Evolutionary conservation across 2,888 invertebrate genomes (phyloP).

Genomic region (Entomobrya multifasciata): DNA sequence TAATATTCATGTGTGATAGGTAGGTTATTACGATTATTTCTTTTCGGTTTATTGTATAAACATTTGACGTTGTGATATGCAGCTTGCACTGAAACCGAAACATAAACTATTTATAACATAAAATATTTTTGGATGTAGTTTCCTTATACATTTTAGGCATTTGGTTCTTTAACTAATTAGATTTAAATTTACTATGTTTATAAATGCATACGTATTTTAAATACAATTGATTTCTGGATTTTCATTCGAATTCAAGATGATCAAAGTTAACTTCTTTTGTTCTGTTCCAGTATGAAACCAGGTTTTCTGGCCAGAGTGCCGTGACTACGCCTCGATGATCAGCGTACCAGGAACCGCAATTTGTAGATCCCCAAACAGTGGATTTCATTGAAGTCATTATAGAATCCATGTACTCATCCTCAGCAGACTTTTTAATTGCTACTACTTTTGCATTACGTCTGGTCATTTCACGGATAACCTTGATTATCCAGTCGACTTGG

Average conservation of each 20-base stretch:
- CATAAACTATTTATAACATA: too few relatives aligned
- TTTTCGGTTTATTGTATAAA: too few relatives aligned
- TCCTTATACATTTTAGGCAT: too few relatives aligned
- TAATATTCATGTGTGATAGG: too few relatives aligned
- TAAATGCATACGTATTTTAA: too few relatives aligned
- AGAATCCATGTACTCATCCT: slow-evolving; percentile 63
- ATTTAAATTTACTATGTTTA: too few relatives aligned
- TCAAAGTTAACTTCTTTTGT: slow-evolving; percentile 59
- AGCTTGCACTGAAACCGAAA: too few relatives aligned
- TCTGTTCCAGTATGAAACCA: slow-evolving; percentile 61
- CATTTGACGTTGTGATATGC: too few relatives aligned
- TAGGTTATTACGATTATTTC: too few relatives aligned
- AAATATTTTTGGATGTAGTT: too few relatives aligned
- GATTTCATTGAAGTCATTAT: slow-evolving; percentile 48
- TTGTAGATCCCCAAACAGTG: slow-evolving; percentile 68
- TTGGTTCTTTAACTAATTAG: too few relatives aligned
- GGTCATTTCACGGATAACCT: slow-evolving; percentile 71
- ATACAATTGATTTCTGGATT: too few relatives aligned
- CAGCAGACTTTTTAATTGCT: slow-evolving; percentile 58
- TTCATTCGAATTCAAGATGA: slow-evolving; percentile 52
- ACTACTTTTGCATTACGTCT: slow-evolving; percentile 35
- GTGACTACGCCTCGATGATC: slow-evolving; percentile 70
- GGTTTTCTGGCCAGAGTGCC: slow-evolving; percentile 67
- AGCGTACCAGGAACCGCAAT: slow-evolving; percentile 75
- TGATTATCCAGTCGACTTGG: slow-evolving; percentile 70